Base-by-base conservation (phyloP, 1,140 invertebrate species). In the Dreissena rostriformis region DNA sequence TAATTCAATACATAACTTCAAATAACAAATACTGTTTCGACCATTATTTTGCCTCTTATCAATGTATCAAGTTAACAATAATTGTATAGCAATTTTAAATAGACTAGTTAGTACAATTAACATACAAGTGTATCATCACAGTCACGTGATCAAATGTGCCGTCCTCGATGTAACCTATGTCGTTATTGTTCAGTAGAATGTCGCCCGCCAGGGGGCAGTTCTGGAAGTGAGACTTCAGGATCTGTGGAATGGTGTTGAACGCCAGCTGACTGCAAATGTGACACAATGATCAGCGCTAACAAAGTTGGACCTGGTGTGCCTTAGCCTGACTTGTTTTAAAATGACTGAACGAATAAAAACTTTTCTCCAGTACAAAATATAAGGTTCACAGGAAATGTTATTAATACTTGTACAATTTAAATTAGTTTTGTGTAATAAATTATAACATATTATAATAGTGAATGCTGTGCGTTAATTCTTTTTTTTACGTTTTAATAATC, bases 161-260 rank as follows among this genome's bases (percentile, higher is more conserved):
- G 68, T 90, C 88, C 63, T 90, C 89, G n/a, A 90, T 88, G 78
- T 86, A 89, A 17, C 84, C 87, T 22, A 90, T 86, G 6, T 89
- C 74, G 68, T 90, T 90, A 55, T 86, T 68, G 19, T 81, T 39
- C 12, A 90, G 67, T 11, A 53, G 66, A 19, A 90, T 68, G 14
- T 67, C 51, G 7, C 57, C 61, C 0, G 74, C 77, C 51, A 89
- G 52, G 57, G 84, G 88, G 39, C 82, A 76, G 57, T 89, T 81
- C 22, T 79, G 10, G 19, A 89, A 84, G 26, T 86, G 84, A 0
- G 61, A 70, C 39, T 87, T 89, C 65, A 86, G 71, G 49, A 90
- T 53, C 67, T 85, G 83, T 39, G 79, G 80, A 26, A 90, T 86
- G 61, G 76, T 65, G 73, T 90, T 90, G 26, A 49, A 65, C 26